Base-by-base conservation (phyloP, 2,888 invertebrate genomes). In the Caenorhabditis sp. region DNA sequence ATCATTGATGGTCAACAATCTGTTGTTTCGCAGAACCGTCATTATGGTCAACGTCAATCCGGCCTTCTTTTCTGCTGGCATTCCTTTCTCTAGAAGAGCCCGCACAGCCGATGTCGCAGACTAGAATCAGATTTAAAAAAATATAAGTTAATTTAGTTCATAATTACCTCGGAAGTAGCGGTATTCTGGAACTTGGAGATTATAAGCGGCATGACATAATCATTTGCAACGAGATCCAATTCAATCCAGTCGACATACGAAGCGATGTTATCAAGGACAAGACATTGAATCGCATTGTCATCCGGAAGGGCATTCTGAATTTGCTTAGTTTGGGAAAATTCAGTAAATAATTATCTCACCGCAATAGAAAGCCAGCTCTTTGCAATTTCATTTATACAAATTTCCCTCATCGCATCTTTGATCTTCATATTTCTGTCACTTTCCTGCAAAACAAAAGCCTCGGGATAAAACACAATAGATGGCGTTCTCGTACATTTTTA, bases 191-290 rank as follows among this genome's bases (percentile, higher is more conserved):
- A 62, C 20, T 81, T 61, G 0, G 66, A 52, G 6, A 92, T 89
- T 27, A 92, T 88, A 15, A 91, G 87, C 3, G 90, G 85, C 30
- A 92, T 91, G 80, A 92, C 92, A 30, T 90, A 89, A 58, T 92
- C 91, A 83, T 92, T 92, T 45, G 92, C 92, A 22, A 92, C 91
- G 32, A 92, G 89, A 48, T 89, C 89, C 58, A 92, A 91, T 84
- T 92, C 92, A 63, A 92, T 92, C 92, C 92, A 92, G 1, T 91
- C 90, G 13, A 92, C 90, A 84, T 90, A 92, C 22, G 90, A 89
- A 2, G 92, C 92, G 56, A 92, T 90, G 9, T 91, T 91, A 35
- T 91, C 90, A 61, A 92, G 88, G 76, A 91, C 91, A 55, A 90
- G 88, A 70, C 71, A 76, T 35, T 83, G 82, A 17, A 63, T 78